Evolutionary conservation across 2,888 invertebrate genomes (phyloP).

Genomic region (Hoplodrina blanda): DNA sequence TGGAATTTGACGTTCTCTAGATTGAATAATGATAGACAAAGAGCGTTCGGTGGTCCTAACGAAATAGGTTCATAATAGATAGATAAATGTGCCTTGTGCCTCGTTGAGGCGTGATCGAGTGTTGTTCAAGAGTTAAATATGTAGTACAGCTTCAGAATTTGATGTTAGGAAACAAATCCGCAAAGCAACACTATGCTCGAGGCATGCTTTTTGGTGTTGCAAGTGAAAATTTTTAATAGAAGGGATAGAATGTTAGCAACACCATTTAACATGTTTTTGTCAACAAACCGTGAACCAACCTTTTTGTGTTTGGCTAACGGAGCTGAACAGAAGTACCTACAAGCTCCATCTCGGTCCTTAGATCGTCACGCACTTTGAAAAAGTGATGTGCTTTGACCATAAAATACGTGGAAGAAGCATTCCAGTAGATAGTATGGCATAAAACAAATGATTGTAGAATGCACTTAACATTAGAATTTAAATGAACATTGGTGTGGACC

Average conservation of each 20-base stretch:
- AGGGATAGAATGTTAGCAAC: not conserved
- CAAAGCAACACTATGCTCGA: constrained; percentile 16
- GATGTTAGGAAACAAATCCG: constrained; percentile 51
- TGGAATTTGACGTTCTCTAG: constrained; percentile 61
- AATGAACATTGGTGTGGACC: too few relatives aligned
- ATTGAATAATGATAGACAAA: constrained; percentile 77
- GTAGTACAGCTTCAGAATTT: constrained; percentile 46
- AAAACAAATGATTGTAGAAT: too few relatives aligned
- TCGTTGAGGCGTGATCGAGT: constrained; percentile 53
- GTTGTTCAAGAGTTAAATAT: constrained; percentile 51
- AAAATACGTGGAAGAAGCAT: too few relatives aligned
- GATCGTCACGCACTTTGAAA: not conserved
- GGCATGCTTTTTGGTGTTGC: constrained; percentile 29
- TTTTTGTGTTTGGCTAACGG: too few relatives aligned
- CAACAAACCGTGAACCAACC: too few relatives aligned
- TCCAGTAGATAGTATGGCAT: too few relatives aligned
- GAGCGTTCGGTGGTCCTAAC: constrained; percentile 57
- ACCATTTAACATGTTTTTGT: not conserved
- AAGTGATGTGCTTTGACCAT: too few relatives aligned
- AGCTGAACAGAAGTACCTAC: too few relatives aligned
- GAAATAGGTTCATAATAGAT: constrained; percentile 55
- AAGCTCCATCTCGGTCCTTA: not conserved
- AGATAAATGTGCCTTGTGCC: constrained; percentile 47
- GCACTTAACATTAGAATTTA: too few relatives aligned
- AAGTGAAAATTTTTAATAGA: constrained; percentile 19